phyloP scores from a whole-genome alignment of 2,797 vertebrate genomes.

The Toxotes lorentzi region DNA sequence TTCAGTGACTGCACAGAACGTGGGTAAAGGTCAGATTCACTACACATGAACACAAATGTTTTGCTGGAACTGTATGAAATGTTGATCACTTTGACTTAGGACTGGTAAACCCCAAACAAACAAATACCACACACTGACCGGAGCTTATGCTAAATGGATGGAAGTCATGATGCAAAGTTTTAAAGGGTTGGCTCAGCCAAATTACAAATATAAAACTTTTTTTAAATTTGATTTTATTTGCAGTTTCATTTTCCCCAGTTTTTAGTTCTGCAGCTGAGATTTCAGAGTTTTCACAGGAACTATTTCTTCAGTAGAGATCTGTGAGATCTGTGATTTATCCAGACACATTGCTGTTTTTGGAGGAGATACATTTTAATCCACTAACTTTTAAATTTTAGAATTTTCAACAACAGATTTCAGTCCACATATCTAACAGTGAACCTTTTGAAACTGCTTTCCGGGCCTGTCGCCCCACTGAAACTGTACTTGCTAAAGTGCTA shows the following conservation, averaged over 20 bases:
- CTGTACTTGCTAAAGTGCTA: too few species aligned
- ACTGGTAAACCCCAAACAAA: background rate
- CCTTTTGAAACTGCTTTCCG: too few species aligned
- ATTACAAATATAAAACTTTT: background rate
- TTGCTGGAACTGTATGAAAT: background rate
- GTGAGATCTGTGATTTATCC: too few species aligned
- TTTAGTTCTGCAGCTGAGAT: background rate
- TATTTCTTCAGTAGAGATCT: too few species aligned
- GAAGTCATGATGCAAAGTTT: background rate
- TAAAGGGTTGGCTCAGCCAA: background rate
- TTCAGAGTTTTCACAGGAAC: too few species aligned
- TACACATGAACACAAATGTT: background rate
- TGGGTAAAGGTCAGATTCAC: slow-evolving; percentile 21
- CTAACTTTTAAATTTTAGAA: too few species aligned
- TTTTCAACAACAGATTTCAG: too few species aligned
- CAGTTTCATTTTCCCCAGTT: background rate
- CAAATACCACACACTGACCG: background rate
- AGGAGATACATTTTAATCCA: too few species aligned
- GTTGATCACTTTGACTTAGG: background rate
- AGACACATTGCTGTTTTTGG: too few species aligned
- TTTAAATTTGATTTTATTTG: background rate
- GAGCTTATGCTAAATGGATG: background rate
- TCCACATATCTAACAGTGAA: too few species aligned
- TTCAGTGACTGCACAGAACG: slow-evolving; percentile 13
- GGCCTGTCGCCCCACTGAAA: too few species aligned